Evolutionary conservation across 2,797 vertebrate genomes (phyloP).

Genomic region (Intellagama lesueurii): DNA sequence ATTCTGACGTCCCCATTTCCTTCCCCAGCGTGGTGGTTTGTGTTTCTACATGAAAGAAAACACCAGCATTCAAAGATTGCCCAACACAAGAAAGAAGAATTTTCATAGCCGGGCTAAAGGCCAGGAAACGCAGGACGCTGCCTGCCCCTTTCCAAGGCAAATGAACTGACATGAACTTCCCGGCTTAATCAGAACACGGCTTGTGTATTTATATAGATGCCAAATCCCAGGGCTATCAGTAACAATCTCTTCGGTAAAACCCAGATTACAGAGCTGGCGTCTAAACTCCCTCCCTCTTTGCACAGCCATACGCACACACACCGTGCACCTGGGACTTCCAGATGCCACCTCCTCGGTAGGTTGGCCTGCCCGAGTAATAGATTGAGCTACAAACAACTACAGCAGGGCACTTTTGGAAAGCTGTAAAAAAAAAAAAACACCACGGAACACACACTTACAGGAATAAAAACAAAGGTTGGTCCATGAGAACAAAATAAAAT

Average conservation of each 20-base stretch:
- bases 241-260: constrained; percentile 68
- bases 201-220: constrained; percentile 60
- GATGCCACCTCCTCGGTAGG: rapidly evolving
- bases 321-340: not conserved
- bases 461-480: too few species aligned
- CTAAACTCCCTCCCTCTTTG: constrained; percentile 28
- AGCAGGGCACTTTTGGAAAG: constrained; percentile 25
- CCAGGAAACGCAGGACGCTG: rapidly evolving
- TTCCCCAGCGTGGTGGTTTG: not conserved
- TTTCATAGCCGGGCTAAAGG: not conserved
- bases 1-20: not conserved
- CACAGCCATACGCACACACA: not conserved
- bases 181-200: constrained; percentile 51
- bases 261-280: constrained; percentile 50
- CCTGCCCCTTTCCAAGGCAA: constrained; percentile 45
- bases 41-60: not conserved
- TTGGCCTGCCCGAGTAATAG: constrained; percentile 22
- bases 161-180: constrained; percentile 57
- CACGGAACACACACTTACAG: not conserved
- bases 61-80: not conserved
- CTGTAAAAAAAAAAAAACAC: constrained; percentile 56
- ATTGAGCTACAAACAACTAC: constrained; percentile 33
- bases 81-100: not conserved
- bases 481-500: too few species aligned
- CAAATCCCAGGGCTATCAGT: constrained; percentile 72